Percentiles rank a stretch among this genome's conserved stretches.
These are phyloP conservation scores for Ondatra zibethicus DNA, from an alignment of 2,113 vertebrate species.

Conservation along the genomic window DNA sequence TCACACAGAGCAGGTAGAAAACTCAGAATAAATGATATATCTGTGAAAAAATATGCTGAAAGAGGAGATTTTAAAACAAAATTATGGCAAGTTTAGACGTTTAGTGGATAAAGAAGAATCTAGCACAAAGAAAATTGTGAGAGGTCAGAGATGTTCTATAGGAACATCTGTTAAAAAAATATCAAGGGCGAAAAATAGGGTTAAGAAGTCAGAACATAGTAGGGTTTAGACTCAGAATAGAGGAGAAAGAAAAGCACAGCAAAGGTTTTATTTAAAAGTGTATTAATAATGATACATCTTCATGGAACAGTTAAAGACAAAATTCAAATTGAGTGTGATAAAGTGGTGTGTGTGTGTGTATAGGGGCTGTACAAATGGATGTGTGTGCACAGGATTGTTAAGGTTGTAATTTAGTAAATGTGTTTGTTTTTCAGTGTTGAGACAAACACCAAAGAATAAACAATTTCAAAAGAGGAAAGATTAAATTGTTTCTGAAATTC, in stretches of 20 bases:
- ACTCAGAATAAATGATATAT: background rate
- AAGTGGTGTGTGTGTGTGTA: background rate
- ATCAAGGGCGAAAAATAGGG: background rate
- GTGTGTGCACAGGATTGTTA: too few relatives aligned
- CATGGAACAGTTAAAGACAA: background rate
- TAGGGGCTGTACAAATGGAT: background rate
- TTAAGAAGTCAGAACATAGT: background rate
- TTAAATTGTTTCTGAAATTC: background rate
- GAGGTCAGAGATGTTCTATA: background rate
- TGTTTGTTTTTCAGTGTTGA: background rate
- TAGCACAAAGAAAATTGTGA: background rate
- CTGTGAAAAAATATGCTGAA: background rate
- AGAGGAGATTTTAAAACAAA: background rate
- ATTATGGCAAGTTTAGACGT: background rate
- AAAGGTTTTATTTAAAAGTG: background rate
- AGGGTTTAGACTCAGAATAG: background rate
- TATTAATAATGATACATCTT: background rate
- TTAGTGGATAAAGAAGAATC: background rate
- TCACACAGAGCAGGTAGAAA: background rate
- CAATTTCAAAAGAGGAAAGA: background rate
- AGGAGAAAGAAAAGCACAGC: background rate
- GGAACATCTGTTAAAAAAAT: background rate
- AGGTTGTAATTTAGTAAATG: background rate
- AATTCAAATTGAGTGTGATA: background rate
- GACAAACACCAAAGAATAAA: background rate